Evolutionary conservation across 1,140 invertebrate species (phyloP), one percentile per base, ranked within the genome.

Genomic region (Ceratina japonica): DNA sequence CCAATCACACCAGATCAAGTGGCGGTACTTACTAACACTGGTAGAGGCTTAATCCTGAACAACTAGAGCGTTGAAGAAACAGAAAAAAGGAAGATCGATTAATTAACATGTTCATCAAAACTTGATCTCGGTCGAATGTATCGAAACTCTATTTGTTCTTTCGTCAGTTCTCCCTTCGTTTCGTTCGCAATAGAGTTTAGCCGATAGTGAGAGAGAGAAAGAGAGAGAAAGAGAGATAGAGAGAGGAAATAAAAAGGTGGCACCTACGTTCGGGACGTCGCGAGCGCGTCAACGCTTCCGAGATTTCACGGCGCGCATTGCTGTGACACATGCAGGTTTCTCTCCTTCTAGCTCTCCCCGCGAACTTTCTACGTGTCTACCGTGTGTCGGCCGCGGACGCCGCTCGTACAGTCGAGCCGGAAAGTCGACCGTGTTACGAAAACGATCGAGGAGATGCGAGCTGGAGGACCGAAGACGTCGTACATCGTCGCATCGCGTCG

Each of bases 21-120:
- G 91, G 91, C 90, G 92, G 93, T 97, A 98, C 97, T 98, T 98
- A 98, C 97, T 95, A 98, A 96, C 92, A 97, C 97, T 95, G 97
- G 97, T 94, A 97, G 96, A 94, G 97, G 97, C 95, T 96, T 98
- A 95, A 98, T 98, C 97, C 97, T 97, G 96, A 98, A 98, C 95
- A 98, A 96, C 97, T 98, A 95, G 94, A 93, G 92, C 94, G 92
- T 95, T 93, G 93, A 94, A 92, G 93, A 94, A 94, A 94, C 93
- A 93, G 92, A 93, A 94, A 91, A 92, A 93, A 92, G 89, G 91
- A 93, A 93, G 89, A 94, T 91, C 92, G 91, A 89, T 88, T 91
- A 91, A 92, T 91, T 92, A 91, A 91, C 89, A 89, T 87, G 87
- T 89, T 89, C 75, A 78, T 72, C 51, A 75, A 65, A 65, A 75